Evolutionary conservation across 2,888 invertebrate species (phyloP).

Genomic region (Metallyticus violacea): DNA sequence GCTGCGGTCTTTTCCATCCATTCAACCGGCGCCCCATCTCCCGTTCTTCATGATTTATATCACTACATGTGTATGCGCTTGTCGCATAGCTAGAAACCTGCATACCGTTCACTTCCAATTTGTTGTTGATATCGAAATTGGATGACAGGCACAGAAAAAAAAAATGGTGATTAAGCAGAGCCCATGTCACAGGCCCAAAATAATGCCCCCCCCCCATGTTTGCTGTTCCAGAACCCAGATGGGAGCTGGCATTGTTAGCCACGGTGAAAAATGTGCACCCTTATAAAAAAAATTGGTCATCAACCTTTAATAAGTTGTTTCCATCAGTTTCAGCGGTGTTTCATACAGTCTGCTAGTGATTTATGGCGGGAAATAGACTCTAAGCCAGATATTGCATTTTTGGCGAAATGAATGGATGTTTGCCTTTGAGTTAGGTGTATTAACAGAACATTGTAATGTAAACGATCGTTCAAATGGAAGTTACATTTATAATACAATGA

Average conservation of each 20-base stretch:
- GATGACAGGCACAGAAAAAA: background rate
- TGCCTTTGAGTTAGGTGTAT: background rate
- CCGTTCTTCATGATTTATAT: background rate
- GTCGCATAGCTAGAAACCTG: background rate
- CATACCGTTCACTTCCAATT: background rate
- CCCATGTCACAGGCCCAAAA: background rate
- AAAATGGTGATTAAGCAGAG: background rate
- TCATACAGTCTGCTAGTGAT: background rate
- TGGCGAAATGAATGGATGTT: background rate
- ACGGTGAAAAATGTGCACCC: background rate
- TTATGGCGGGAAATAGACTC: background rate
- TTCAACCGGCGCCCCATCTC: background rate
- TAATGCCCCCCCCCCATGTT: background rate
- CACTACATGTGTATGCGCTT: background rate
- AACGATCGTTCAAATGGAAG: too few relatives aligned
- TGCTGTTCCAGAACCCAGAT: background rate
- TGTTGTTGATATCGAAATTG: background rate
- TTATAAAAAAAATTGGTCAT: background rate
- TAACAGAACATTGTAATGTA: background rate
- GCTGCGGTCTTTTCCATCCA: background rate
- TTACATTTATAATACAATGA: too few relatives aligned
- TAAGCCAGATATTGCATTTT: background rate
- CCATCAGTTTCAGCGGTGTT: background rate
- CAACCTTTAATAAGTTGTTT: background rate
- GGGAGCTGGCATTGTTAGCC: too few relatives aligned